Evolutionary conservation across 2,797 vertebrate genomes (phyloP).

Genomic region (Lagorchestes hirsutus): DNA sequence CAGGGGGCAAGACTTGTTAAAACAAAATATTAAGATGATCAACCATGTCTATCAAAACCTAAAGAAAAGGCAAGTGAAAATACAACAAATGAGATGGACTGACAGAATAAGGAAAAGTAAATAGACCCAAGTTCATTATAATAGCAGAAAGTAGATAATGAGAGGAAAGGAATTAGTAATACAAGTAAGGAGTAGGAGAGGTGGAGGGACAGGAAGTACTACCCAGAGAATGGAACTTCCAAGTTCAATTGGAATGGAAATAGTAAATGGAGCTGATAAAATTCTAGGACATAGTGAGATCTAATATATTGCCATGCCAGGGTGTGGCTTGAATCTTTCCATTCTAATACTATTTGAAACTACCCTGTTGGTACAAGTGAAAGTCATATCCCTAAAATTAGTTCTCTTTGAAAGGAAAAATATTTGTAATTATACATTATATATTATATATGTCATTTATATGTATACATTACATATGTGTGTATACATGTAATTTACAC

Average conservation of each 20-base stretch:
- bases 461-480: too few relatives aligned
- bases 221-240: not conserved
- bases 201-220: not conserved
- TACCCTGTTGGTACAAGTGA: not conserved
- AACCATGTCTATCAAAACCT: not conserved
- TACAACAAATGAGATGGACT: not conserved
- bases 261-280: not conserved
- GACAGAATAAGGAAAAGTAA: not conserved
- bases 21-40: not conserved
- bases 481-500: too few relatives aligned
- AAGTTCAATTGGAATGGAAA: not conserved
- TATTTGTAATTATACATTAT: not conserved
- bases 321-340: not conserved
- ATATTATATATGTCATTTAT: too few relatives aligned
- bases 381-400: not conserved
- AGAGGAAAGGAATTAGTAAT: not conserved
- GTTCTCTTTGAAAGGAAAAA: not conserved
- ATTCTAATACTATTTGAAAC: not conserved
- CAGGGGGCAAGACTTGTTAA: not conserved
- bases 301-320: not conserved
- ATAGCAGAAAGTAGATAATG: not conserved
- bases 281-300: not conserved
- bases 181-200: not conserved
- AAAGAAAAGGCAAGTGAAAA: not conserved
- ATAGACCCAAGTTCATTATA: not conserved